Base-by-base conservation (phyloP, 2,113 vertebrate species). In the Xiphias gladius region DNA sequence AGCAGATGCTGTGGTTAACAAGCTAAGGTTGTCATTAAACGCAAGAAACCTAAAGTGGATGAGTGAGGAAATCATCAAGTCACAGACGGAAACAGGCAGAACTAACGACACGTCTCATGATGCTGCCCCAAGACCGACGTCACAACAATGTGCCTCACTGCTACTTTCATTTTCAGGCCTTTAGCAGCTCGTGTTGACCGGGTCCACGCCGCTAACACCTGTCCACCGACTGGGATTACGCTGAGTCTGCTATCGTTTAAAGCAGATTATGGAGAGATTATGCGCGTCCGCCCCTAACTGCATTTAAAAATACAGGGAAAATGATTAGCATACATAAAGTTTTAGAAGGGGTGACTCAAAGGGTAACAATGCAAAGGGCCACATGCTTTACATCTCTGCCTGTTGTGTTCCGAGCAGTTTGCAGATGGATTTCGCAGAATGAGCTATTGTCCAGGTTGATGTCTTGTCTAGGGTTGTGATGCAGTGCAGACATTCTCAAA, bases 181-280 rank as follows among this genome's bases (percentile, higher is more conserved):
- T 67, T 8, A 64, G 19, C 46, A 17, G 65, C 65, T 2, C 13
- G 50, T 10, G 39, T 22, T 66, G 30, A 20, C 10, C 32, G 59
- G 59, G 19, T 62, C 59, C 19, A 13, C 26, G 28, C 39, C 59
- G 5, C 22, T 48, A 19, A 52, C 62, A 63, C 43, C 66, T 35
- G 54, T 20, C n/a, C 22, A 26, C 72, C 30, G 14, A 11, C n/a
- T 14, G 37, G 35, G 55, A 79, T 78, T 65, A 75, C 8, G 14
- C 72, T 22, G 43, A 69, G 26, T 59, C 70, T 46, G 22, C 55
- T n/a, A 50, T 67, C 17, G 5, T 35, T 71, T 62, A 19, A 20
- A 72, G 39, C 41, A 54, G 69, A 82, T 82, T 79, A 76, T 24
- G 2, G 7, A 5, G 32, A 66, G 71, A 75, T 80, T 35, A 77